Evolutionary conservation across 2,797 vertebrate species (phyloP).

Genomic region (Pyrocephalus nanus): DNA sequence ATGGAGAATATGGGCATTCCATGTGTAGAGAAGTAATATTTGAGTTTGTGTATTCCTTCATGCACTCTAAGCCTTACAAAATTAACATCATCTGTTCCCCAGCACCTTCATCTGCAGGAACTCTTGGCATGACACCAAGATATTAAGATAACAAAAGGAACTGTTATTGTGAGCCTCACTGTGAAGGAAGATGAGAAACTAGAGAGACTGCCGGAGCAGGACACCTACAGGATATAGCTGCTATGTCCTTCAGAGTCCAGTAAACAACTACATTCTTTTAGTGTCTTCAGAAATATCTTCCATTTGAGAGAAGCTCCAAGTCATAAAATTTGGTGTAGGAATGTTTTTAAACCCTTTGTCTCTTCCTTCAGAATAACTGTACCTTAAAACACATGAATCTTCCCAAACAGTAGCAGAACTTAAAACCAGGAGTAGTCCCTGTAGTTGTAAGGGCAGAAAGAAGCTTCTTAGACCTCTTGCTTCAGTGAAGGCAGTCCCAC

Average conservation of each 20-base stretch:
- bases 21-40: neutral
- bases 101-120: neutral
- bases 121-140: neutral
- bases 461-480: neutral
- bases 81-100: neutral
- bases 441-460: neutral
- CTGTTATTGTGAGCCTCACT: neutral
- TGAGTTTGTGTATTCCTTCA: rapidly evolving
- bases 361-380: neutral
- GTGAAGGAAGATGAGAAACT: neutral
- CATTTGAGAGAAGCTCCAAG: neutral
- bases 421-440: neutral
- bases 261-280: neutral
- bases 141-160: neutral
- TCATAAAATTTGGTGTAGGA: neutral
- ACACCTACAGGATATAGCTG: neutral
- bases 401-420: neutral
- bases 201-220: neutral
- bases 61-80: neutral
- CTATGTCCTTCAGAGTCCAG: neutral
- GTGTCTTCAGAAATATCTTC: neutral
- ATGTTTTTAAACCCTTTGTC: neutral
- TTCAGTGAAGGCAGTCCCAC: neutral
- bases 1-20: neutral
- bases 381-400: neutral